Evolutionary conservation across 2,113 vertebrate species (phyloP).

Genomic region (Perognathus longimembris): DNA sequence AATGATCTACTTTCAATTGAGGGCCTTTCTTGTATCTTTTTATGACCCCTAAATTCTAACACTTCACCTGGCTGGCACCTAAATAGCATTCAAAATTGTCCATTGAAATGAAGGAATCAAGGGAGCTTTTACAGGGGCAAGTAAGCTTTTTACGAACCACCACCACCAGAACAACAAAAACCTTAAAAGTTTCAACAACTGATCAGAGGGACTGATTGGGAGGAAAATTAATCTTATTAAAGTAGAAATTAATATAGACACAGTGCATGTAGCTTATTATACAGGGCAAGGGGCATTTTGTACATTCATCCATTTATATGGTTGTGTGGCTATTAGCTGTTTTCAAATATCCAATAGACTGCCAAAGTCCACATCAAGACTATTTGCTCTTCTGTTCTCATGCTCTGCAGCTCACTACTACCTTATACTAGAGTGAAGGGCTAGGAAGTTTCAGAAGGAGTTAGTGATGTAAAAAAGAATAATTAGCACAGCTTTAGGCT

Average conservation of each 20-base stretch:
- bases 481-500: too few species aligned
- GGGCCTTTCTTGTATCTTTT: background rate
- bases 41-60: background rate
- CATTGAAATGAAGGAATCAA: background rate
- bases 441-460: background rate
- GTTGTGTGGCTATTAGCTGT: background rate
- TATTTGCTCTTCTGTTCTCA: background rate
- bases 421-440: accelerated
- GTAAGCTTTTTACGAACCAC: background rate
- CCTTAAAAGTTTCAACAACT: background rate
- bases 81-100: background rate
- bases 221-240: background rate
- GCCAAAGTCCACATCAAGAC: background rate
- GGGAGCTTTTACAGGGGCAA: background rate
- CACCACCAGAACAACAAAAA: background rate
- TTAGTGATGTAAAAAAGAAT: background rate
- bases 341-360: background rate
- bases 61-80: background rate
- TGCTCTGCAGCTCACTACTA: background rate
- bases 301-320: background rate
- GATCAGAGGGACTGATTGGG: background rate
- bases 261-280: background rate
- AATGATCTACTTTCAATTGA: background rate
- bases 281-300: background rate
- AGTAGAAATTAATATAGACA: background rate